These are phyloP conservation scores for Coremacera marginata DNA, from an alignment of 2,888 invertebrate genomes.

Conservation along the genomic window DNA sequence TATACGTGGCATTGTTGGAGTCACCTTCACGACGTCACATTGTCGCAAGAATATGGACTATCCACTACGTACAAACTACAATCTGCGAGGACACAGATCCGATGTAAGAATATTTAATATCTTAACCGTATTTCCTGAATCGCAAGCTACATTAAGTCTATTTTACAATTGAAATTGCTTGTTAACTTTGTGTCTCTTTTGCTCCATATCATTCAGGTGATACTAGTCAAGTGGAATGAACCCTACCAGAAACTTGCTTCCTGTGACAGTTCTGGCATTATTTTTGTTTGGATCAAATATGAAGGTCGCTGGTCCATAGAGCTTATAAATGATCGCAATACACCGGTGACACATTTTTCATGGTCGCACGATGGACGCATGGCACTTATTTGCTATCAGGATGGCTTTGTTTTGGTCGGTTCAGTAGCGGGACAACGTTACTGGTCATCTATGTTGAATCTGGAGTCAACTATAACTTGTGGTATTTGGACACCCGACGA, in stretches of 20 bases:
- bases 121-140: no score
- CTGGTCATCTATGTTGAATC: conserved; percentile 97
- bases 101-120: conserved; percentile 76
- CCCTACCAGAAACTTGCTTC: conserved; percentile 98
- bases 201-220: conserved; percentile 77
- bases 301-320: conserved; percentile 99
- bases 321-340: conserved; percentile 97
- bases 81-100: conserved; percentile 94
- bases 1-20: conserved; percentile 93
- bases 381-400: conserved; percentile 98
- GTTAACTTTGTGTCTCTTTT: no score
- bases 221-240: conserved; percentile 97
- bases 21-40: conserved; percentile 95
- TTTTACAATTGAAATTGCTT: no score
- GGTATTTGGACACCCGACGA: conserved; percentile 99
- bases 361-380: conserved; percentile 99
- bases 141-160: no score
- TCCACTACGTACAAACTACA: conserved; percentile 94
- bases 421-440: conserved; percentile 97
- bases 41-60: conserved; percentile 88
- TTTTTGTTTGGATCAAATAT: conserved; percentile 99
- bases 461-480: conserved; percentile 94
- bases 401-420: conserved; percentile 98
- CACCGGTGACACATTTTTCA: conserved; percentile 96
- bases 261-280: conserved; percentile 97